phyloP scores from a whole-genome alignment of 2,113 vertebrate genomes.

The Ptychochromis oligacanthus region DNA sequence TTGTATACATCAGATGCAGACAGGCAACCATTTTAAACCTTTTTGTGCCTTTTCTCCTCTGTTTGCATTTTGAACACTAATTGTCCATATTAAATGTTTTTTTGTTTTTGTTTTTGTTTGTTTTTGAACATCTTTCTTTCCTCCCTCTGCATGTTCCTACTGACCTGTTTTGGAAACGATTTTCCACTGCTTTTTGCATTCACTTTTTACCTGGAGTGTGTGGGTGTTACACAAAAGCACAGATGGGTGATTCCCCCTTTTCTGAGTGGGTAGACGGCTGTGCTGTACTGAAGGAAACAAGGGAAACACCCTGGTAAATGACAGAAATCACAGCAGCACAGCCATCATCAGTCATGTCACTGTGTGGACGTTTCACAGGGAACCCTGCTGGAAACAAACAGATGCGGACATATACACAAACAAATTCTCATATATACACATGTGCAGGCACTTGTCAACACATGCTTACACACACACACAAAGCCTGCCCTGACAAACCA shows the following conservation, averaged over 20 bases:
- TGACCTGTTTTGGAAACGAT: neutral
- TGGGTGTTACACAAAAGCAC: slow-evolving; percentile 20
- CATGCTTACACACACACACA: neutral
- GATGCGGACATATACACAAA: slow-evolving; percentile 43
- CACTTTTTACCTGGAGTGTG: slow-evolving; percentile 7
- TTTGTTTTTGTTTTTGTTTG: too few relatives aligned
- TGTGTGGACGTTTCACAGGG: slow-evolving; percentile 56
- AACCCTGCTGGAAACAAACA: slow-evolving; percentile 63
- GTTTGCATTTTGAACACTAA: slow-evolving; percentile 7
- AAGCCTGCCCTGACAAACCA: slow-evolving; percentile 40
- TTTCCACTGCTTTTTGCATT: neutral
- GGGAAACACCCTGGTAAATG: slow-evolving; percentile 64
- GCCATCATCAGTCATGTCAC: slow-evolving; percentile 61
- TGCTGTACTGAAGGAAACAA: slow-evolving; percentile 16
- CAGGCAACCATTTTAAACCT: slow-evolving; percentile 16
- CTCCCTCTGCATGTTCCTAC: neutral
- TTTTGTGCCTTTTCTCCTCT: neutral
- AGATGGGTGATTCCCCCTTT: slow-evolving; percentile 59
- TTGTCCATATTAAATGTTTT: slow-evolving; percentile 10
- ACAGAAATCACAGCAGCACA: slow-evolving; percentile 59
- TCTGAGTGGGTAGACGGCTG: slow-evolving; percentile 40
- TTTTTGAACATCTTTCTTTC: neutral
- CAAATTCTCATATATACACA: slow-evolving; percentile 28
- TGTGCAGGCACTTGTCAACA: neutral
- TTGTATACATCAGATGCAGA: too few relatives aligned